Conservation (phyloP, 2,888 invertebrate genomes). For the Hypena proboscidalis region DNA sequence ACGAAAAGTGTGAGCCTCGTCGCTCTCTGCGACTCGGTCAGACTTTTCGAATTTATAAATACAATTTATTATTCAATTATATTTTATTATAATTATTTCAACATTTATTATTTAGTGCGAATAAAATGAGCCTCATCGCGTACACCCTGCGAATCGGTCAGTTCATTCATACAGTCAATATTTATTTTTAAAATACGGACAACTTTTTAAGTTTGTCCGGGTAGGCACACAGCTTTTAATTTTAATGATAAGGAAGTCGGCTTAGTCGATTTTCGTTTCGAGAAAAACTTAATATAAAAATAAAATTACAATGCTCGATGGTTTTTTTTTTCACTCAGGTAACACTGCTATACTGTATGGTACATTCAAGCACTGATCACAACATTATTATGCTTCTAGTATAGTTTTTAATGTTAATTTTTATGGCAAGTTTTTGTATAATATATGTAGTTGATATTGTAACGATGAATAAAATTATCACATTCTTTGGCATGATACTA, state of each 20-base stretch:
- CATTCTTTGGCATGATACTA: constrained; percentile 48
- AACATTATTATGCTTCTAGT: constrained; percentile 20
- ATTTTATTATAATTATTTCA: neutral
- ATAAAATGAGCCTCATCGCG: constrained; percentile 64
- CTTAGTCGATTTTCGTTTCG: constrained; percentile 78
- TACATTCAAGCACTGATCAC: constrained; percentile 21
- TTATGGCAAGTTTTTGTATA: constrained; percentile 39
- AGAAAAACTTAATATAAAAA: constrained; percentile 46
- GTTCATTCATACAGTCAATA: constrained; percentile 48
- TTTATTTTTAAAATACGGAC: neutral
- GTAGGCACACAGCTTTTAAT: constrained; percentile 1
- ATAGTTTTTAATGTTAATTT: constrained; percentile 27
- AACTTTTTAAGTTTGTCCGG: neutral
- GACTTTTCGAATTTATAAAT: constrained; percentile 48
- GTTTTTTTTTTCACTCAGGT: constrained; percentile 59
- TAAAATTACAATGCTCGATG: constrained; percentile 74
- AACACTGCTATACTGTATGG: constrained; percentile 43
- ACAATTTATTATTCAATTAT: neutral
- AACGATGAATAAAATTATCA: constrained; percentile 34
- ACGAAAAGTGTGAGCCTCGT: constrained; percentile 58
- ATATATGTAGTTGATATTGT: constrained; percentile 25
- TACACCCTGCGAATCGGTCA: constrained; percentile 71
- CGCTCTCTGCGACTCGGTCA: constrained; percentile 62
- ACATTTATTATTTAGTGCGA: constrained; percentile 35
- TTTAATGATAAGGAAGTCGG: constrained; percentile 70